Base-by-base conservation (phyloP, 2,888 invertebrate genomes). In the Ophraella communa region DNA sequence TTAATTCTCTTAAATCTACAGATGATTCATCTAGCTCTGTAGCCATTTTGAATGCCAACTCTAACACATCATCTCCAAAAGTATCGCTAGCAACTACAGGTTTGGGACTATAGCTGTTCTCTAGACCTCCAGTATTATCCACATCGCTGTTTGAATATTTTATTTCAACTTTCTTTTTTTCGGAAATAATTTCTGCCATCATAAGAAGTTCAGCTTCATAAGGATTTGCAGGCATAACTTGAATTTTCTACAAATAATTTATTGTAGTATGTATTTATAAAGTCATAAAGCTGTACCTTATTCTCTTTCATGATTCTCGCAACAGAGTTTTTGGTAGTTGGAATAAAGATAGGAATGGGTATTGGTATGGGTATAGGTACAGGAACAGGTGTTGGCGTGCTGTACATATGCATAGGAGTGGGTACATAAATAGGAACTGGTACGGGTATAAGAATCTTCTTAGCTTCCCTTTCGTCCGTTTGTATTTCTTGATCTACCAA, bases 161-260 rank as follows among this genome's bases (percentile, higher is more conserved):
- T 69, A 91, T 90, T 55, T 89, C 90, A 67, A 89, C 87, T 77
- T 93, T 93, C 78, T 93, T 92, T 67, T 93, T 93, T 3, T 90
- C 93, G 0, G 95, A 95, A 1, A 96, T 94, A 90, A 95, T 93
- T 80, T 95, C 95, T 0, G 96, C 96, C 95, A 96, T 95, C 93
- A 95, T 94, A 14, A 96, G 83, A 62, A 96, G 79, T 78, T 96
- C 96, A 0, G 95, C 95, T 82, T 96, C 96, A 72, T 93, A 92
- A 0, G 96, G 95, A 88, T 96, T 95, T 7, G 93, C 88, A 0
- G 96, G 95, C 83, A 94, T 14, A 70, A 95, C 94, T 78, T 93
- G 93, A 70, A 95, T 93, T 81, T 91, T 91, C 79, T 83, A 65
- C 3, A 51, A 75, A 72, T 45, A 57, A 67, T 42, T 39, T n/a